Conservation (phyloP, 1,140 invertebrate genomes). For the Drosophila bocki region DNA sequence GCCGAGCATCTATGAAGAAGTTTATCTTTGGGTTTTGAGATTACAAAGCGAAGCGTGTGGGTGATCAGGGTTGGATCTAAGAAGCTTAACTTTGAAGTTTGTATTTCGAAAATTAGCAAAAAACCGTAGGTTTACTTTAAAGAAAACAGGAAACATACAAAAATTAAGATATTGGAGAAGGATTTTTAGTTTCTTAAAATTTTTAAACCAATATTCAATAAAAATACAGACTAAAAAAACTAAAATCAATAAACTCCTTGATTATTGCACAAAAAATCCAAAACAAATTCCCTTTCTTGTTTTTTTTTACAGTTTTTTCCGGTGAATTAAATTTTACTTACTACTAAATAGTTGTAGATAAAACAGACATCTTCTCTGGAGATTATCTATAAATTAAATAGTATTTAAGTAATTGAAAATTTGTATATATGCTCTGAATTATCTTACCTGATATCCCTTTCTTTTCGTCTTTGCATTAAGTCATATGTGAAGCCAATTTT, state of each 20-base stretch:
- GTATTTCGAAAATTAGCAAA: neutral
- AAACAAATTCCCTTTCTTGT: no score
- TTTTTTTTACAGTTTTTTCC: no score
- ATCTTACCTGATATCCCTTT: neutral
- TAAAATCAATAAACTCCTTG: no score
- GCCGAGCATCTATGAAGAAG: conserved; percentile 22
- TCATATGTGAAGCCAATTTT: neutral
- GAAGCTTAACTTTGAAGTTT: neutral
- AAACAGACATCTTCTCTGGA: no score
- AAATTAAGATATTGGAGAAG: no score
- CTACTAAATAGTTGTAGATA: no score
- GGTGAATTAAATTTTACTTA: no score
- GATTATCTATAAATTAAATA: no score
- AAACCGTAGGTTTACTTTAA: no score
- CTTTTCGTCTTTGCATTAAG: neutral
- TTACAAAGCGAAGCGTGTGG: conserved; percentile 1
- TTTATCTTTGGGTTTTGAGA: conserved; percentile 8
- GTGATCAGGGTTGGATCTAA: neutral
- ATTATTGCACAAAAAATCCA: no score
- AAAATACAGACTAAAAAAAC: no score
- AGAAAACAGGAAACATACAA: neutral
- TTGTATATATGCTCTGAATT: neutral
- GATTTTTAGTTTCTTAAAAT: neutral
- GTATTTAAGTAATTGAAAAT: neutral
- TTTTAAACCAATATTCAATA: no score